Evolutionary conservation across 1,140 invertebrate genomes (phyloP).

Genomic region (Achroia grisella): DNA sequence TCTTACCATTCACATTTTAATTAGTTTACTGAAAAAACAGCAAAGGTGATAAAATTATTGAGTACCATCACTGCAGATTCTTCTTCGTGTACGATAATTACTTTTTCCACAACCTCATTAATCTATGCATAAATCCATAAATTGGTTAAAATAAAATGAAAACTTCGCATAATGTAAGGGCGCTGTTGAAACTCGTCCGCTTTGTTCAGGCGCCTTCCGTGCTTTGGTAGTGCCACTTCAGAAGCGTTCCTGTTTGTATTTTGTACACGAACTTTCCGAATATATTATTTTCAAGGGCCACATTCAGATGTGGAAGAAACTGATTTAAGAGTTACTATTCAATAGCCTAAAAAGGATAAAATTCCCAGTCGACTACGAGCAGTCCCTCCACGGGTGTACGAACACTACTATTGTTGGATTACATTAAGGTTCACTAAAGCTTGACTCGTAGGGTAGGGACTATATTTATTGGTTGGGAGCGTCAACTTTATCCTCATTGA

Average conservation of each 20-base stretch:
- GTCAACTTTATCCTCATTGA: too few species aligned
- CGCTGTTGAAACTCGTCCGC: conserved; percentile 32
- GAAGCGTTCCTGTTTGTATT: conserved; percentile 58
- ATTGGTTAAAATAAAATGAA: conserved; percentile 42
- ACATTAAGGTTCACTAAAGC: conserved; percentile 10
- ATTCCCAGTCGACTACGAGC: conserved; percentile 18
- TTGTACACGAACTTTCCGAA: conserved; percentile 63
- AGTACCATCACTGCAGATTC: too few species aligned
- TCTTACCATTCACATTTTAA: too few species aligned
- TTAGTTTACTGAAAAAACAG: too few species aligned
- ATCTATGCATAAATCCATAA: background rate
- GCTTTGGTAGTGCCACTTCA: conserved; percentile 38
- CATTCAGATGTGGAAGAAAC: conserved; percentile 51
- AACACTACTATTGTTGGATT: conserved; percentile 15
- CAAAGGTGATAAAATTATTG: too few species aligned
- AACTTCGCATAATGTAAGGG: conserved; percentile 34
- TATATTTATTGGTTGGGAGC: conserved; percentile 2
- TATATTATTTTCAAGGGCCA: conserved; percentile 59
- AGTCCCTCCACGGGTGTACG: conserved; percentile 9
- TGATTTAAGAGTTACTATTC: conserved; percentile 53
- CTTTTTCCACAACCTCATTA: too few species aligned
- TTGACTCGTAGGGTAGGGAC: background rate
- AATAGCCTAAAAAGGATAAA: conserved; percentile 45
- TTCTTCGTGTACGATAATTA: too few species aligned
- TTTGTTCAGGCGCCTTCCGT: conserved; percentile 50